Evolutionary conservation across 2,113 vertebrate genomes (phyloP), one percentile per base, ranked within the genome.

Genomic region (Osmerus mordax): DNA sequence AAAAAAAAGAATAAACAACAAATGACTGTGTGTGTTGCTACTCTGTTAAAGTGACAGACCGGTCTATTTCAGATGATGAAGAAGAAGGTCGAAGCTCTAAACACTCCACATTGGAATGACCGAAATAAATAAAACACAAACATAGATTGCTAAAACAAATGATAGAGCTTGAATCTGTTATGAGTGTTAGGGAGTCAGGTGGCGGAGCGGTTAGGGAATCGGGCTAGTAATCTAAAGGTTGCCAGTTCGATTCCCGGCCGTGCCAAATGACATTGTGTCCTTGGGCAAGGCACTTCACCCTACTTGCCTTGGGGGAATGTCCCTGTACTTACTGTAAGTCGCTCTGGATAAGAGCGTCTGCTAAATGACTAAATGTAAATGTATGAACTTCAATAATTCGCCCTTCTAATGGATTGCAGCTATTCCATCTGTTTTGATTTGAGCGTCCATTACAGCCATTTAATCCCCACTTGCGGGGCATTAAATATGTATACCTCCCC

Each of bases 401-500:
- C 28, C 66, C 23, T 16, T 1, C n/a, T 70, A 70, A 70, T 70
- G 68, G 29, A 18, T 32, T 70, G 55, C 53, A 32, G 12, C 32
- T 32, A 59, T 32, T 25, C 67, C 64, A 41, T 62, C 63, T 41
- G 54, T 72, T 72, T 59, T 59, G 63, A 65, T 81, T 77, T 83
- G 73, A 81, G 77, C 63, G 59, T 65, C 74, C 58, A 70, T 72
- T 56, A 69, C 9, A 59, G n/a, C 51, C 53, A 60, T 76, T 79
- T 69, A 78, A 75, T 51, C 47, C 53, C 62, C 63, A 58, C 61
- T 69, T 67, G 3, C 19, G 29, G 55, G 55, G 65, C 78, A 81
- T 82, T 21, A 84, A 72, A 82, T 73, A 78, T 83, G 73, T 71
- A 77, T 72, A 70, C 47, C 18, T 69, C 16, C 64, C 61, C 16